Evolutionary conservation across 2,888 invertebrate genomes (phyloP).

Genomic region (Xylota segnis): DNA sequence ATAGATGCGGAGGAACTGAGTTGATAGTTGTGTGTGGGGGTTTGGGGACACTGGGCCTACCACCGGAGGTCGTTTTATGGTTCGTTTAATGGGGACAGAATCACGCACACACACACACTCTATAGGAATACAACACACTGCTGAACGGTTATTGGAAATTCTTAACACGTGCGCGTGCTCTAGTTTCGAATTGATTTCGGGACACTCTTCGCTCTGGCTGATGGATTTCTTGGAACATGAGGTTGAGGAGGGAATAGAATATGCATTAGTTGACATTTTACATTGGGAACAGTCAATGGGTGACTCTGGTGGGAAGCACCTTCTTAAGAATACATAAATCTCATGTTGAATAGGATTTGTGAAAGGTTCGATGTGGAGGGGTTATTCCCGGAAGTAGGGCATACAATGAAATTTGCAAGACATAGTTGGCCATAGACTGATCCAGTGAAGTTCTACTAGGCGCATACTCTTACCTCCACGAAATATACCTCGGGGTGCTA

Average conservation of each 20-base stretch:
- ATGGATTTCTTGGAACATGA: constrained; percentile 11
- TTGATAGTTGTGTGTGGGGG: neutral
- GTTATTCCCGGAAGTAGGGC: no score
- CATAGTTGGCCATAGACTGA: no score
- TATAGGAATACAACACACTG: neutral
- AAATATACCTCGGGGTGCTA: no score
- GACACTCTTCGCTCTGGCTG: constrained; percentile 19
- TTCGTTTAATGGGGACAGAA: constrained; percentile 47
- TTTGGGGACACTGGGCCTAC: no score
- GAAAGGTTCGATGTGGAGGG: no score
- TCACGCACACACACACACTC: constrained; percentile 3
- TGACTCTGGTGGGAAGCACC: neutral
- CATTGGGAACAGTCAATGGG: neutral
- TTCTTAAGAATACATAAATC: constrained; percentile 5
- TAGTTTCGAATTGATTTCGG: constrained; percentile 33
- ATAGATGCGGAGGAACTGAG: neutral
- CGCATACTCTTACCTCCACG: no score
- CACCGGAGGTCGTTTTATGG: constrained; percentile 49
- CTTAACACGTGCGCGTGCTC: constrained; percentile 15
- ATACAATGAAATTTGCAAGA: no score
- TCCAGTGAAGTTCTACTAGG: no score
- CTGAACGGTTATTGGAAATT: constrained; percentile 11
- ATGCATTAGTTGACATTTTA: constrained; percentile 17
- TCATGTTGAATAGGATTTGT: neutral
- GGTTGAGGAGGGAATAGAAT: neutral